phyloP scores from a whole-genome alignment of 2,113 vertebrate genomes.

The Ovibos moschatus region DNA sequence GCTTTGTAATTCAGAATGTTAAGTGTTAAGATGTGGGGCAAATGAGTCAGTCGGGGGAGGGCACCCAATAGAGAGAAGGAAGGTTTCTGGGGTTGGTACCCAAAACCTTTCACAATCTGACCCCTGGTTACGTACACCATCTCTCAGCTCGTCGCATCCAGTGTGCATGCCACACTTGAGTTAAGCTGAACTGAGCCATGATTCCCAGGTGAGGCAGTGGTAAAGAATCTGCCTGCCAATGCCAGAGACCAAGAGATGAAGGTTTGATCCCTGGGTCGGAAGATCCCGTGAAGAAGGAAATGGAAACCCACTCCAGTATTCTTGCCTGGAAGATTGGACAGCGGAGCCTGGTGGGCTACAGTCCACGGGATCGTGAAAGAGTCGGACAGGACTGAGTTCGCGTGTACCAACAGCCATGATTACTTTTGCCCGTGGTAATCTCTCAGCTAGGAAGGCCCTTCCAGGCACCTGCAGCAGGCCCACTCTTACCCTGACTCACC shows the following conservation, averaged over 20 bases:
- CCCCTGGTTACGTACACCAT: neutral
- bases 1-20: neutral
- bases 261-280: neutral
- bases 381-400: neutral
- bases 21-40: neutral
- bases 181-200: neutral
- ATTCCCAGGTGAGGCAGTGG: neutral
- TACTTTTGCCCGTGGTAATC: neutral
- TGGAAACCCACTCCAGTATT: neutral
- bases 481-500: neutral
- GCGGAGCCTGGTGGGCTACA: neutral
- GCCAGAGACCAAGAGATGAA: neutral
- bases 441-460: neutral
- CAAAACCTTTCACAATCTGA: fast-evolving
- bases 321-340: neutral
- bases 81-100: neutral
- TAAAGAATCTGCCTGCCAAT: neutral
- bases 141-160: neutral
- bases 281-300: neutral
- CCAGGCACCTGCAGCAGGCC: neutral
- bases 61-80: neutral
- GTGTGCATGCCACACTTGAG: fast-evolving
- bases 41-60: too few relatives aligned
- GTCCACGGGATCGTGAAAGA: neutral
- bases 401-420: neutral